Evolutionary conservation across 1,140 invertebrate genomes (phyloP), one percentile per base, ranked within the genome.

Genomic region (Eubasilissa regina): DNA sequence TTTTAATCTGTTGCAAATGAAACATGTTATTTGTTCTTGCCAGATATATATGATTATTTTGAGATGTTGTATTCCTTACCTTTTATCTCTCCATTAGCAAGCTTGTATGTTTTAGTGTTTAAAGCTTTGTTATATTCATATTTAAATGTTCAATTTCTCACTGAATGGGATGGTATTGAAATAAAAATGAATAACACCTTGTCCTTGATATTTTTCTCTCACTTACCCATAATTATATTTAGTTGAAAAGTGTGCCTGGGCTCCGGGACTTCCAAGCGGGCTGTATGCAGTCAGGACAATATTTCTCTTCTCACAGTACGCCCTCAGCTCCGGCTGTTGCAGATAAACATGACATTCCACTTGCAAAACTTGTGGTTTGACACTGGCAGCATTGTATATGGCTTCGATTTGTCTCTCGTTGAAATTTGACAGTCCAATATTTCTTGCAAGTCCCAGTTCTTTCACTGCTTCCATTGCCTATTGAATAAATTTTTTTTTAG

Each of bases 201-300:
- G n/a, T n/a, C n/a, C n/a, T 35, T 35, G 1, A 3, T 35, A 35
- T 35, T 35, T 35, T 35, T 35, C 25, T 6, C 6, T 35, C 12
- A 72, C 51, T 83, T 87, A 91, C 90, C 86, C 87, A 79, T 90
- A 90, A 84, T 91, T 88, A 60, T 90, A 90, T 81, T 89, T 90
- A 64, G 83, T 86, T 1, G 87, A 85, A 82, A 90, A 90, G 84
- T 90, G 89, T 47, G 87, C 84, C 80, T 87, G 88, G 12, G 89
- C 88, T 3, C 88, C 88, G 10, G 89, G 89, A 72, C 87, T 89
- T 0, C 94, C 96, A 0, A 98, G 85, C 0, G 96, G 95, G 45
- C 94, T 93, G 84, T 97, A 98, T 0, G 94, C 96, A 0, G 93
- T 95, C n/a, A 98, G 86, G 0, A 91, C 87, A 43, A 98, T 96